A percentile compares a stretch with the other conserved stretches of the same genome.
Conservation (phyloP, 2,888 invertebrate species). For the Latheticus oryzae region DNA sequence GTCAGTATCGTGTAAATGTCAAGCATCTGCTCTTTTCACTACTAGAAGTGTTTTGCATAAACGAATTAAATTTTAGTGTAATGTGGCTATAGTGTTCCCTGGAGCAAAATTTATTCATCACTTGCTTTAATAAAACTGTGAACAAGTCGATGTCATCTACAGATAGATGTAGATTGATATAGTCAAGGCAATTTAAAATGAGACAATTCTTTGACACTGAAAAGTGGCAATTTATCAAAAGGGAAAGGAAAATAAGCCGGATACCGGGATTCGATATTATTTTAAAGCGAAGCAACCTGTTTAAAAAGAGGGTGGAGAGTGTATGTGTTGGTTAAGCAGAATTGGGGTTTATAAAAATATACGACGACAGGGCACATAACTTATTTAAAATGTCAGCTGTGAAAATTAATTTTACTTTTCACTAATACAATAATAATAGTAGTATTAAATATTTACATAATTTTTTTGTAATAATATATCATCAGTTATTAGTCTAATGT, state of each 20-base stretch:
- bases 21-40: too few relatives aligned
- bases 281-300: slow-evolving; percentile 34
- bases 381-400: slow-evolving; percentile 62
- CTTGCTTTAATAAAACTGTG: slow-evolving; percentile 33
- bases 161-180: slow-evolving; percentile 51
- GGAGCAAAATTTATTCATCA: slow-evolving; percentile 35
- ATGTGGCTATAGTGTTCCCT: slow-evolving; percentile 13
- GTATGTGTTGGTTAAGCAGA: slow-evolving; percentile 28
- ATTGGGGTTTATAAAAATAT: slow-evolving; percentile 62
- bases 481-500: too few relatives aligned
- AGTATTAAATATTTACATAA: too few relatives aligned
- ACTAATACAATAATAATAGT: slow-evolving; percentile 57
- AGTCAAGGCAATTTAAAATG: slow-evolving; percentile 51
- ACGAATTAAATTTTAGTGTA: slow-evolving; percentile 23
- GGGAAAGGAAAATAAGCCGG: slow-evolving; percentile 29
- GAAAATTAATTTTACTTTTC: slow-evolving; percentile 61
- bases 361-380: slow-evolving; percentile 61
- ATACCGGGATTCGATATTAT: slow-evolving; percentile 30
- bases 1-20: too few relatives aligned
- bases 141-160: slow-evolving; percentile 40
- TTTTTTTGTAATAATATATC: too few relatives aligned
- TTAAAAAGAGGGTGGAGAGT: slow-evolving; percentile 35
- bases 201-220: slow-evolving; percentile 61
- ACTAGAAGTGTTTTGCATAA: slow-evolving; percentile 19
- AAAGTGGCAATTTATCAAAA: slow-evolving; percentile 58